Evolutionary conservation across 2,797 vertebrate genomes (phyloP).

Genomic region (Aeoliscus strigatus): DNA sequence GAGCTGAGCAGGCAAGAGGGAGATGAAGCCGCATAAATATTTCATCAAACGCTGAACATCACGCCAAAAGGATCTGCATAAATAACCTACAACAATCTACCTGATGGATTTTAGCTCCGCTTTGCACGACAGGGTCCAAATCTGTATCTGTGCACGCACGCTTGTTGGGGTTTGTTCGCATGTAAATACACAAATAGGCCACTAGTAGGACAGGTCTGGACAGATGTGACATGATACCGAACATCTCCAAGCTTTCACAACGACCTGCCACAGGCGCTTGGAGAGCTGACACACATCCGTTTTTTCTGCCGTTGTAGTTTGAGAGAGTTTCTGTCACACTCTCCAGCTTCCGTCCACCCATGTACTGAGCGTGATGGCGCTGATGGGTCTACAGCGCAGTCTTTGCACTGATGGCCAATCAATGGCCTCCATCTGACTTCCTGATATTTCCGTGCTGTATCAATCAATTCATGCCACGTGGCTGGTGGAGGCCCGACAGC

Average conservation of each 20-base stretch:
- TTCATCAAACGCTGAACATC: constrained; percentile 61
- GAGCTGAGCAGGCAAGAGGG: constrained; percentile 22
- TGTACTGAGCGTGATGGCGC: too few species aligned
- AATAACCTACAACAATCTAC: constrained; percentile 49
- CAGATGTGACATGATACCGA: constrained; percentile 18
- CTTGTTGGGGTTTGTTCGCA: constrained; percentile 10
- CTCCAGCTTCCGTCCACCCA: too few species aligned
- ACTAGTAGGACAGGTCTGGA: constrained; percentile 8
- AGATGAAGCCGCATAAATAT: constrained; percentile 63
- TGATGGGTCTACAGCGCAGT: too few species aligned
- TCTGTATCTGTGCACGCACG: neutral
- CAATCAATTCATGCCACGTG: too few species aligned
- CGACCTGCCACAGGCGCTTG: neutral
- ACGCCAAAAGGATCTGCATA: constrained; percentile 52
- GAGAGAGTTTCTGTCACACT: too few species aligned
- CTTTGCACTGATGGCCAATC: too few species aligned
- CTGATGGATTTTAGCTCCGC: constrained; percentile 19
- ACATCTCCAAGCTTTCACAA: constrained; percentile 12
- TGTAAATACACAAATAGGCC: constrained; percentile 6
- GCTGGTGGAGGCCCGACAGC: too few species aligned
- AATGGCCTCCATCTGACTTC: too few species aligned
- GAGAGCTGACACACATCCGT: too few species aligned
- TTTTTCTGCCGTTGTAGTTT: too few species aligned
- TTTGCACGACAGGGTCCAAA: constrained; percentile 4
- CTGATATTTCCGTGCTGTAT: too few species aligned